Evolutionary conservation across 2,113 vertebrate genomes (phyloP), one percentile per base, ranked within the genome.

Genomic region (Pluvianellus socialis): DNA sequence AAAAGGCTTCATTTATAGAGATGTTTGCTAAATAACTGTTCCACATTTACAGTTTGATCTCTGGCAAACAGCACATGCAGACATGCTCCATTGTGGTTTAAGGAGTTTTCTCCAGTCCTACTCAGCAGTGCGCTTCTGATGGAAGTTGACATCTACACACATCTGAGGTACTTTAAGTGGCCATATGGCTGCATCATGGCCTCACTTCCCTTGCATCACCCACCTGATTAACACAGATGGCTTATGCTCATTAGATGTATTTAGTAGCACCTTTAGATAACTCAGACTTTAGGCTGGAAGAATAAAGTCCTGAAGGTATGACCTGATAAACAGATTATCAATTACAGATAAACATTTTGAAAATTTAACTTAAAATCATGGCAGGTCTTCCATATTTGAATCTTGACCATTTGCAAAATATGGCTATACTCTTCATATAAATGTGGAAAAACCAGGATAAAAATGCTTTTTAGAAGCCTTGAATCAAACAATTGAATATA

Each of bases 281-380:
- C 14, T 67, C 56, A 79, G 47, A 65, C 5, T 44, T 84, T 40
- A 65, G 35, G 5, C 7, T 88, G 35, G 40, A 86, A 79, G 8
- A 85, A 89, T 32, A 26, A 77, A 44, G 8, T 33, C 38, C 66
- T 47, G 18, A 61, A 67, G 22, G 13, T 40, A n/a, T 65, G 5
- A 32, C 40, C 73, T 4, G 1, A 59, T 67, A 76, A 75, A 55
- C 11, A 21, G 12, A 20, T 38, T 55, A 14, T 20, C 0, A 0
- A n/a, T 63, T 86, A 30, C 10, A 45, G 13, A 38, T 16, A 45
- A 19, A 53, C 20, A 33, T 45, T 75, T 75, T 68, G 22, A 61
- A 90, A 68, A 68, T 4, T 62, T 66, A 72, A n/a, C 35, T 44
- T 65, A 45, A 86, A 94, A 45, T 24, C 4, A 7, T 59, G 7